Evolutionary conservation across 2,797 vertebrate genomes (phyloP).

Genomic region (Molossus alvarezi): DNA sequence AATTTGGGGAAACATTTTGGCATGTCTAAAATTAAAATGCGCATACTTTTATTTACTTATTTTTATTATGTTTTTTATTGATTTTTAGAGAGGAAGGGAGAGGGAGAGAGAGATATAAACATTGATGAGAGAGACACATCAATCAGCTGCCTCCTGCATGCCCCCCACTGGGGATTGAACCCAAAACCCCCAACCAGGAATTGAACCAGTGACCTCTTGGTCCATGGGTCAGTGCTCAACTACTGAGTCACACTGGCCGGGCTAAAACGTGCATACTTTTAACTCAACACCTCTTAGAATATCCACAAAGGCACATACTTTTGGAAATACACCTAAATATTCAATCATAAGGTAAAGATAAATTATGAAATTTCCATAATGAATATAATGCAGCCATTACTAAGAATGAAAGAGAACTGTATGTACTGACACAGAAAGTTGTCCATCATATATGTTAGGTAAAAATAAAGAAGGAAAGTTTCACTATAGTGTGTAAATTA

Average conservation of each 20-base stretch:
- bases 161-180: no score
- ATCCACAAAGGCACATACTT: constrained; percentile 38
- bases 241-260: no score
- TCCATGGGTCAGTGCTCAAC: no score
- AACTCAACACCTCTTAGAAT: background rate
- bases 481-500: background rate
- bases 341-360: constrained; percentile 44
- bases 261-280: constrained; percentile 45
- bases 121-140: no score
- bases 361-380: constrained; percentile 44
- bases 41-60: background rate
- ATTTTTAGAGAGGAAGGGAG: no score
- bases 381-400: background rate
- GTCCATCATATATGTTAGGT: constrained; percentile 22
- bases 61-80: no score
- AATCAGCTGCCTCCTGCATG: no score
- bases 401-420: constrained; percentile 8
- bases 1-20: constrained; percentile 52
- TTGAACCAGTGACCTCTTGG: no score
- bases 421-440: background rate
- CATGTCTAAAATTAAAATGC: constrained; percentile 61
- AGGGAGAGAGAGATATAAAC: no score
- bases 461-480: constrained; percentile 55
- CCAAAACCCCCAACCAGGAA: no score
- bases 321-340: constrained; percentile 53